A percentile compares a stretch with the other conserved stretches of the same genome.
phyloP scores from a whole-genome alignment of 2,113 vertebrate species.

The Saiga tatarica region DNA sequence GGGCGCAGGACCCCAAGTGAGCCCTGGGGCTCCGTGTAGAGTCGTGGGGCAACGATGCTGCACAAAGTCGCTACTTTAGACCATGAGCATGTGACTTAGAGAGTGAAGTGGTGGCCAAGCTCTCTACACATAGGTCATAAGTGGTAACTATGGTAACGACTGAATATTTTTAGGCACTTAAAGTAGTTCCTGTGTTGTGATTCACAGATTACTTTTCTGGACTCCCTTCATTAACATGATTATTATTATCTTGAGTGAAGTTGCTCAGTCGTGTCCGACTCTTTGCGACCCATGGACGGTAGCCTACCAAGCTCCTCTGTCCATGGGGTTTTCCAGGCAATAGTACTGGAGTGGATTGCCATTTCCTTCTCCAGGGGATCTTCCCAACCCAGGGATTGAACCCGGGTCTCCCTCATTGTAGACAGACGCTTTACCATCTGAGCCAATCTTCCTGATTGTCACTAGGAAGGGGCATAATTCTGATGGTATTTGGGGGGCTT shows the following conservation, averaged over 20 bases:
- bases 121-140: fast-evolving
- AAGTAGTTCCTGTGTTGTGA: not conserved
- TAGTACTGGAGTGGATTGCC: too few relatives aligned
- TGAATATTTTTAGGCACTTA: not conserved
- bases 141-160: fast-evolving
- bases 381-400: too few relatives aligned
- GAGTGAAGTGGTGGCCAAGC: not conserved
- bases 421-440: too few relatives aligned
- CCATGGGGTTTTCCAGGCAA: too few relatives aligned
- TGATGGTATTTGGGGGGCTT: not conserved
- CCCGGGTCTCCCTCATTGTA: too few relatives aligned
- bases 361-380: too few relatives aligned
- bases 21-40: fast-evolving
- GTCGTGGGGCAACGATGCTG: fast-evolving
- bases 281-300: too few relatives aligned
- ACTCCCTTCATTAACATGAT: not conserved
- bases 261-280: too few relatives aligned
- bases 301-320: too few relatives aligned
- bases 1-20: not conserved
- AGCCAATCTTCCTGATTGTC: not conserved
- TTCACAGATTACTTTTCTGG: not conserved
- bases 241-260: not conserved
- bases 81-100: fast-evolving
- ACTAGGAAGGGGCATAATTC: not conserved
- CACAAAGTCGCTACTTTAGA: fast-evolving